Percentiles rank a stretch among this genome's conserved stretches.
These are phyloP conservation scores for Dicyrtomina minuta DNA, from an alignment of 2,888 invertebrate species.

Conservation along the genomic window DNA sequence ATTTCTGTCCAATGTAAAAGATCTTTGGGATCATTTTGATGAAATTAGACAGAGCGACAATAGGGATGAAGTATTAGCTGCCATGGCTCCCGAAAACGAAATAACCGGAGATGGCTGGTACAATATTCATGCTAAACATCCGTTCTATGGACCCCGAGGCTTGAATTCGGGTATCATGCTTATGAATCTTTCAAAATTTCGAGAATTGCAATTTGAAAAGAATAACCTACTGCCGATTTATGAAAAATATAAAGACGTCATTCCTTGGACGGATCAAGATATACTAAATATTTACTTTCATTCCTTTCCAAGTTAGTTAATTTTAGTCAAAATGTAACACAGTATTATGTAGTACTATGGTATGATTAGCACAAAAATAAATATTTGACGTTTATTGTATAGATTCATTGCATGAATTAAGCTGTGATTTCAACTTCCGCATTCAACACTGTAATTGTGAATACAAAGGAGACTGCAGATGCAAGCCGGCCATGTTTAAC, in stretches of 20 bases:
- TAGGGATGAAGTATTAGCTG: conserved; percentile 77
- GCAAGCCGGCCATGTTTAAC: conserved; percentile 67
- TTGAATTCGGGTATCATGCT: conserved; percentile 56
- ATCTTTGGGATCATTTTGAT: conserved; percentile 79
- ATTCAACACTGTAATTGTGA: conserved; percentile 96
- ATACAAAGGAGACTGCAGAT: conserved; percentile 60
- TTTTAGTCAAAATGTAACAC: conserved; percentile 18
- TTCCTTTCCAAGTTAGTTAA: conserved; percentile 67
- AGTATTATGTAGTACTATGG: no score
- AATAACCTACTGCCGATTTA: conserved; percentile 82
- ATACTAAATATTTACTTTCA: conserved; percentile 88
- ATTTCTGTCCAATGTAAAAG: conserved; percentile 78
- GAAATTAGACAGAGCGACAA: conserved; percentile 80
- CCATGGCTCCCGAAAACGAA: conserved; percentile 63
- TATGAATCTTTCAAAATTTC: conserved; percentile 64
- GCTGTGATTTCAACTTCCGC: conserved; percentile 87
- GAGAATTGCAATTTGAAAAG: conserved; percentile 79
- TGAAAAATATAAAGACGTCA: conserved; percentile 77
- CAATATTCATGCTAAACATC: background rate
- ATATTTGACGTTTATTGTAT: conserved; percentile 61
- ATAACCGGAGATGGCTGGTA: conserved; percentile 59
- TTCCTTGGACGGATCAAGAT: conserved; percentile 97
- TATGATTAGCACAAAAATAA: no score
- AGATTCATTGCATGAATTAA: conserved; percentile 67
- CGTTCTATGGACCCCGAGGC: background rate